A percentile compares a stretch with the other conserved stretches of the same genome.
These are phyloP conservation scores for Pionites leucogaster DNA, from an alignment of 2,113 vertebrate genomes.

Conservation along the genomic window DNA sequence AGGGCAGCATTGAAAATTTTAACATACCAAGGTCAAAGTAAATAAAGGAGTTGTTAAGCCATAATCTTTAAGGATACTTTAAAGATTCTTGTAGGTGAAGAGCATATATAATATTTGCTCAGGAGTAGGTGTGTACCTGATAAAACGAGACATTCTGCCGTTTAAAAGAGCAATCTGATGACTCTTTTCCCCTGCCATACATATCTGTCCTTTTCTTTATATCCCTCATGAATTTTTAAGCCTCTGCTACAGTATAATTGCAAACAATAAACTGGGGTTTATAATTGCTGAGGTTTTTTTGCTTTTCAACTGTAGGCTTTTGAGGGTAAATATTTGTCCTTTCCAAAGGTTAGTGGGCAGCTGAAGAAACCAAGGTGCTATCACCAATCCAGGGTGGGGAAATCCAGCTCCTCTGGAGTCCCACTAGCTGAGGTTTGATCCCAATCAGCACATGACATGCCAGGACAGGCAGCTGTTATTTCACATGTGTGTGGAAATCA, in stretches of 20 bases:
- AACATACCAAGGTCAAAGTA: conserved; percentile 47
- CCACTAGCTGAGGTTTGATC: not conserved
- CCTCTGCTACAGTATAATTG: not conserved
- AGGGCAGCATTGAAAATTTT: not conserved
- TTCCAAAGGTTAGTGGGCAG: not conserved
- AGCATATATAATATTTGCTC: conserved; percentile 53
- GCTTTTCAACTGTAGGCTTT: not conserved
- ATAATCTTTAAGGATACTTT: conserved; percentile 57
- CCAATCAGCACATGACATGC: not conserved
- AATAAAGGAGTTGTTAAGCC: conserved; percentile 44
- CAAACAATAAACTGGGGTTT: not conserved
- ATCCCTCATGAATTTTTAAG: not conserved
- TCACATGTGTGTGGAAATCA: not conserved
- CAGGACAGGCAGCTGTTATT: not conserved
- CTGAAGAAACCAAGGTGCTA: not conserved
- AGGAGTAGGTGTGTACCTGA: conserved; percentile 22
- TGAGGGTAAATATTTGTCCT: conserved; percentile 37
- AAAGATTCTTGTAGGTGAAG: conserved; percentile 10
- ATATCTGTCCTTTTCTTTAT: conserved; percentile 11
- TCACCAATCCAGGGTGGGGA: not conserved
- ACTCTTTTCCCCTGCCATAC: not conserved
- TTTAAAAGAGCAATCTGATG: conserved; percentile 27
- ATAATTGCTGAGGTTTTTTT: conserved; percentile 29
- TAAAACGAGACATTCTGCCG: conserved; percentile 2
- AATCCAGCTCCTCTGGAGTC: not conserved